Evolutionary conservation across 2,797 vertebrate genomes (phyloP).

Genomic region (Melanotaenia pygmaea): DNA sequence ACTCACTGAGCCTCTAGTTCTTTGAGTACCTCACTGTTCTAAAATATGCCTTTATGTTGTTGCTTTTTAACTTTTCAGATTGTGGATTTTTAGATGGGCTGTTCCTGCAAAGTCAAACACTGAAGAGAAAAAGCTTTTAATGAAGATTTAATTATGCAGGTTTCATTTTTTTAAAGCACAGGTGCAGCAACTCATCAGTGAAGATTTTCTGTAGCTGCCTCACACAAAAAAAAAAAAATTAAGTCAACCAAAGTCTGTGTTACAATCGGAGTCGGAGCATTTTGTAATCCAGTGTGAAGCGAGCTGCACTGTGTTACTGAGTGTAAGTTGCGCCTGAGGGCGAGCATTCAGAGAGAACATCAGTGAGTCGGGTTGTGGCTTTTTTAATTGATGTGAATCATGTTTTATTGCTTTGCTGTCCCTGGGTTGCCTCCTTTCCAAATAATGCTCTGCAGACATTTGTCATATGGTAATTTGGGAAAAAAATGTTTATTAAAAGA

Average conservation of each 20-base stretch:
- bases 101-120: not conserved
- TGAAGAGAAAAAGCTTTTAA: not conserved
- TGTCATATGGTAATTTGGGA: not conserved
- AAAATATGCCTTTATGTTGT: not conserved
- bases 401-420: not conserved
- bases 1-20: constrained; percentile 30
- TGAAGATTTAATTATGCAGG: not conserved
- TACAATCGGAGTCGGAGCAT: constrained; percentile 2
- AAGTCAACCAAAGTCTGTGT: not conserved
- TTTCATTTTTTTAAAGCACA: not conserved
- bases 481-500: constrained; percentile 12
- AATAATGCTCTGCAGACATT: constrained; percentile 1
- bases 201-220: constrained; percentile 16
- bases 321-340: not conserved
- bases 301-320: not conserved
- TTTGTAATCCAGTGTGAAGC: not conserved
- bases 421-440: not conserved
- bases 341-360: constrained; percentile 1
- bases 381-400: constrained; percentile 19
- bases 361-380: constrained; percentile 16
- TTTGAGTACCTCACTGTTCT: not conserved
- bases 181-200: not conserved
- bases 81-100: not conserved
- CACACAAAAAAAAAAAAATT: not conserved
- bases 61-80: not conserved